A percentile compares a stretch with the other conserved stretches of the same genome.
These are phyloP conservation scores for Myiotriccus ornatus DNA, from an alignment of 2,797 vertebrate genomes.

Conservation along the genomic window DNA sequence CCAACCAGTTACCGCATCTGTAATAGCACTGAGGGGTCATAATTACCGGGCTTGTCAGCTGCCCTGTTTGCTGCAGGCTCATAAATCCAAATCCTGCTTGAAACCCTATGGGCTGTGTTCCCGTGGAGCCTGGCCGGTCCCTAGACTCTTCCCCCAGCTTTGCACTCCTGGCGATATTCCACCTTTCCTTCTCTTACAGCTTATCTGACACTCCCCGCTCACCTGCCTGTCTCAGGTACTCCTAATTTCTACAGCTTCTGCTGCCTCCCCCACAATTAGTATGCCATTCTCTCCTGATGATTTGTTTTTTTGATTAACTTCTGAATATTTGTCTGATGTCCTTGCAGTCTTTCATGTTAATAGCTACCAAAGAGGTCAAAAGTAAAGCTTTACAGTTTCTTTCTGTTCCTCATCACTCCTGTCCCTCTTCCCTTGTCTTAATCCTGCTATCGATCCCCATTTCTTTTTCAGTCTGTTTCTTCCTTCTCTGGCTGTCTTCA, in stretches of 20 bases:
- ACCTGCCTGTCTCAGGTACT: background rate
- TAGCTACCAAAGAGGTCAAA: background rate
- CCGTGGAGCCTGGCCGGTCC: background rate
- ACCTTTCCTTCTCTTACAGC: background rate
- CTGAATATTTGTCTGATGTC: background rate
- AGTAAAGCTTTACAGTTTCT: background rate
- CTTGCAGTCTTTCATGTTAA: background rate
- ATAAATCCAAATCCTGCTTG: conserved; percentile 22
- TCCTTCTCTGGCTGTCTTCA: background rate
- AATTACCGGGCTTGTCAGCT: background rate
- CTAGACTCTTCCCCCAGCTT: background rate
- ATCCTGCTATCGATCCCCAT: background rate
- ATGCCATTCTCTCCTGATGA: background rate
- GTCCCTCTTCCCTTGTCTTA: background rate
- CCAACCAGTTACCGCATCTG: rapidly evolving
- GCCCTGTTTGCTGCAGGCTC: conserved; percentile 21
- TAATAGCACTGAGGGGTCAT: background rate
- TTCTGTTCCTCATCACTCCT: background rate
- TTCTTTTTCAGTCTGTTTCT: background rate
- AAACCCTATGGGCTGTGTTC: background rate
- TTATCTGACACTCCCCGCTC: background rate
- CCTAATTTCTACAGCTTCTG: background rate
- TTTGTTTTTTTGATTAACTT: background rate
- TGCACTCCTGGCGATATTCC: background rate
- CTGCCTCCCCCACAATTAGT: background rate